Conservation (phyloP, 2,888 invertebrate species). For the Poecilobothrus nobilitatus region DNA sequence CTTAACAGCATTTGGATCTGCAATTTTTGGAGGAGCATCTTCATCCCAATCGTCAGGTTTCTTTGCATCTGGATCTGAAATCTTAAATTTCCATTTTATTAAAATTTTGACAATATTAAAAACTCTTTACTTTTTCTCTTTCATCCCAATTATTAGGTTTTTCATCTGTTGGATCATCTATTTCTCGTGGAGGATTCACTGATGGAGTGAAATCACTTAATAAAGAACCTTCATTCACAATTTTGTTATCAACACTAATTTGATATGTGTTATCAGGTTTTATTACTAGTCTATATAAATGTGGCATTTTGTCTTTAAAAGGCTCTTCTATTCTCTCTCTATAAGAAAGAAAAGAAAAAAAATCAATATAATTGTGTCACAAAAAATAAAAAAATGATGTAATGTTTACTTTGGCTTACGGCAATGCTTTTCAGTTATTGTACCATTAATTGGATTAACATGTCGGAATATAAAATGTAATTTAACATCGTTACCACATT, state of each 20-base stretch:
- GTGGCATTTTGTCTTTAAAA: conserved; percentile 88
- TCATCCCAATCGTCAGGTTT: conserved; percentile 99
- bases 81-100: conserved; percentile 46
- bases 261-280: conserved; percentile 72
- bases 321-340: conserved; percentile 72
- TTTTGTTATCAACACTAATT: conserved; percentile 72
- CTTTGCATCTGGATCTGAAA: conserved; percentile 75
- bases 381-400: conserved; percentile 15
- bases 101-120: too few species aligned
- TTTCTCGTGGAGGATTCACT: conserved; percentile 90
- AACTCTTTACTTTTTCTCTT: conserved; percentile 54
- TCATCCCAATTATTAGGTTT: conserved; percentile 96
- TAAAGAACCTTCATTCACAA: conserved; percentile 77
- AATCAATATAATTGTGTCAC: conserved; percentile 20
- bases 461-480: conserved; percentile 90
- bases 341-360: conserved; percentile 17
- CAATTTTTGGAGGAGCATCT: conserved; percentile 79
- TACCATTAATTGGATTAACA: conserved; percentile 84
- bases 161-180: conserved; percentile 80
- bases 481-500: conserved; percentile 94
- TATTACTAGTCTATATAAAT: conserved; percentile 72
- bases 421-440: conserved; percentile 89
- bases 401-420: conserved; percentile 69
- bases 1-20: conserved; percentile 72
- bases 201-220: conserved; percentile 85